phyloP scores from a whole-genome alignment of 2,113 vertebrate species.

The Geococcyx californianus region DNA sequence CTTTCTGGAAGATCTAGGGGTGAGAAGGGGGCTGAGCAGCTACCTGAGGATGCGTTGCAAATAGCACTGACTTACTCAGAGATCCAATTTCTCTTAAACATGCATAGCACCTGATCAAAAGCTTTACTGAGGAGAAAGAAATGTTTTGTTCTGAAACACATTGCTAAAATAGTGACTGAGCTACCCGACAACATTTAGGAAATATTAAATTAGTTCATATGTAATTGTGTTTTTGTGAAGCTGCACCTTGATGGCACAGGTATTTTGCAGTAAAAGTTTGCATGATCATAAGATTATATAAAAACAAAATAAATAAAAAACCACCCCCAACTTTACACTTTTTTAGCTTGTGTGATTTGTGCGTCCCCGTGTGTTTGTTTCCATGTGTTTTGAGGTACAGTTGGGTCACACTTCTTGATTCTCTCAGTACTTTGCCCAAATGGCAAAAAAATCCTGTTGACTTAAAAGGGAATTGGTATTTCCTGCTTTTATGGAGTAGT shows the following conservation, averaged over 20 bases:
- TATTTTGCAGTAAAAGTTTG: neutral
- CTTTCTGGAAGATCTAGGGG: neutral
- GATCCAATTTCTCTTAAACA: neutral
- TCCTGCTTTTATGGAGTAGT: neutral
- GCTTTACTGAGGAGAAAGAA: neutral
- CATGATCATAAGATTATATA: neutral
- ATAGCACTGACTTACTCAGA: neutral
- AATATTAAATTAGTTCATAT: neutral
- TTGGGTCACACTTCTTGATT: accelerated
- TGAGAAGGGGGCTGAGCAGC: neutral
- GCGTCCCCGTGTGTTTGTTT: neutral
- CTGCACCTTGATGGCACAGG: neutral
- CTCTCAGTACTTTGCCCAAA: neutral
- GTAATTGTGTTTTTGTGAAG: neutral
- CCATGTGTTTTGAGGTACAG: neutral
- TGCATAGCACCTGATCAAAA: neutral
- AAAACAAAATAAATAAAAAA: neutral
- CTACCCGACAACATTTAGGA: neutral
- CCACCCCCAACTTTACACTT: accelerated
- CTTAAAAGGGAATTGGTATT: neutral
- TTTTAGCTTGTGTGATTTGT: neutral
- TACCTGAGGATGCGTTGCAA: accelerated
- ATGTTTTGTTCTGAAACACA: neutral
- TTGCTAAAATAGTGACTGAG: neutral
- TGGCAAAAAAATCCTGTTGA: neutral